These are phyloP conservation scores for Drosophila mettleri DNA, from an alignment of 2,888 invertebrate genomes.

Conservation along the genomic window DNA sequence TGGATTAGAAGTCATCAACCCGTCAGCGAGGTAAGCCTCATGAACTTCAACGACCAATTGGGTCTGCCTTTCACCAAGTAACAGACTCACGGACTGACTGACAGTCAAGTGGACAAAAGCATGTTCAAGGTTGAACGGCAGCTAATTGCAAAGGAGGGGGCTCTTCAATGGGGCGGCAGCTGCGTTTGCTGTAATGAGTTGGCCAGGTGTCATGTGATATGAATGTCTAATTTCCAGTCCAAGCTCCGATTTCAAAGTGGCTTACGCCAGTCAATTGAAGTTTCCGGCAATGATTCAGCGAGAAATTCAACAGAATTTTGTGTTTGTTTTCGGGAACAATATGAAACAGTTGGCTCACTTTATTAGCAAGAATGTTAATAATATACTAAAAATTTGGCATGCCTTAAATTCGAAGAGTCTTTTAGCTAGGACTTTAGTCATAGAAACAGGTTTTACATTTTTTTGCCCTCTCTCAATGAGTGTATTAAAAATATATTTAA, in stretches of 20 bases:
- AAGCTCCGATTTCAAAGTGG: constrained; percentile 37
- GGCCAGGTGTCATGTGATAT: constrained; percentile 67
- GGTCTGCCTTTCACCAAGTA: constrained; percentile 25
- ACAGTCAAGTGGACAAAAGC: constrained; percentile 44
- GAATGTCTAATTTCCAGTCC: constrained; percentile 61
- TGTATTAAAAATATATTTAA: neutral
- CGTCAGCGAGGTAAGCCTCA: constrained; percentile 62
- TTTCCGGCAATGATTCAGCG: constrained; percentile 29
- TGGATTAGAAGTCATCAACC: constrained; percentile 77
- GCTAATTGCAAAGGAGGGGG: constrained; percentile 53
- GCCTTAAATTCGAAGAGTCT: too few species aligned
- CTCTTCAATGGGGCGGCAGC: constrained; percentile 1
- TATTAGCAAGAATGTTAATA: neutral
- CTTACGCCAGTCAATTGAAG: constrained; percentile 1
- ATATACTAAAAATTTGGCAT: too few species aligned
- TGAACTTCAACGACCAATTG: constrained; percentile 54
- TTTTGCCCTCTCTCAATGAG: neutral
- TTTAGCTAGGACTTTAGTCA: fast-evolving
- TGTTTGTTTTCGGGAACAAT: neutral
- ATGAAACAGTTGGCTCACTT: neutral
- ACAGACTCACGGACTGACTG: constrained; percentile 10
- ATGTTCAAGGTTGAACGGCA: constrained; percentile 44
- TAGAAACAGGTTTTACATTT: neutral
- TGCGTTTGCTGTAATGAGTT: constrained; percentile 50
- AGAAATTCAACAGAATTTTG: constrained; percentile 22